Percentiles rank a stretch among this genome's conserved stretches.
These are phyloP conservation scores for Drosophila flavopinicola DNA, from an alignment of 2,888 invertebrate species.

Conservation along the genomic window DNA sequence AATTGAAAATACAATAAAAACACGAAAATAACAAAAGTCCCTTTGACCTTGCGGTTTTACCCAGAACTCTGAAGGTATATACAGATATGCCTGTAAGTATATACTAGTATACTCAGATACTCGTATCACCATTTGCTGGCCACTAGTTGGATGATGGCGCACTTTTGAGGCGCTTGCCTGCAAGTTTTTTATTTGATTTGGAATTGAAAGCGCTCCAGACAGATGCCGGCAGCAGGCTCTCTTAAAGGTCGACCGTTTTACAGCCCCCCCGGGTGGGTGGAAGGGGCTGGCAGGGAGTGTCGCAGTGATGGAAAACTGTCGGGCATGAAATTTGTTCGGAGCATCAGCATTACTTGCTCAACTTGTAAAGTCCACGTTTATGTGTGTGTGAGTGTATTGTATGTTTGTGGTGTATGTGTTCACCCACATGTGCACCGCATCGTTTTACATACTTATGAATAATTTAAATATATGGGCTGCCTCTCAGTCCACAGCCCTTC, in stretches of 20 bases:
- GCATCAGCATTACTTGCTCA: constrained; percentile 34
- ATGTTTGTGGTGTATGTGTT: neutral
- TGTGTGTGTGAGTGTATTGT: constrained; percentile 19
- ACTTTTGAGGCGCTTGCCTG: constrained; percentile 37
- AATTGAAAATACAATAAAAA: constrained; percentile 48
- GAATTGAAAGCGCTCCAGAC: constrained; percentile 69
- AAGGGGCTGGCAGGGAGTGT: neutral
- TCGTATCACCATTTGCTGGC: constrained; percentile 7
- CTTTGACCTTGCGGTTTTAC: constrained; percentile 63
- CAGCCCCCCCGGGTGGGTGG: constrained; percentile 22
- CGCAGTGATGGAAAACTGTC: constrained; percentile 43
- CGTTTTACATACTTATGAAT: constrained; percentile 71
- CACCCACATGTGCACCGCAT: constrained; percentile 47
- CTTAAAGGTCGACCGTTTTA: constrained; percentile 19
- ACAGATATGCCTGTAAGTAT: constrained; percentile 4
- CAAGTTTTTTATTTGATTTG: constrained; percentile 72
- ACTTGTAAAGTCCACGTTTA: constrained; percentile 29
- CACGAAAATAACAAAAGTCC: constrained; percentile 40
- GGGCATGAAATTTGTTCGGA: constrained; percentile 56
- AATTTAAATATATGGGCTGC: constrained; percentile 47
- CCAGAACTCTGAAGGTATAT: constrained; percentile 4
- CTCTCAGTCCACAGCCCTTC: neutral
- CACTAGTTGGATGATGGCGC: constrained; percentile 46
- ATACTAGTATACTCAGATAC: constrained; percentile 10
- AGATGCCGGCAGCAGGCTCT: constrained; percentile 28